phyloP scores from a whole-genome alignment of 2,797 vertebrate species.

The Falco naumanni region DNA sequence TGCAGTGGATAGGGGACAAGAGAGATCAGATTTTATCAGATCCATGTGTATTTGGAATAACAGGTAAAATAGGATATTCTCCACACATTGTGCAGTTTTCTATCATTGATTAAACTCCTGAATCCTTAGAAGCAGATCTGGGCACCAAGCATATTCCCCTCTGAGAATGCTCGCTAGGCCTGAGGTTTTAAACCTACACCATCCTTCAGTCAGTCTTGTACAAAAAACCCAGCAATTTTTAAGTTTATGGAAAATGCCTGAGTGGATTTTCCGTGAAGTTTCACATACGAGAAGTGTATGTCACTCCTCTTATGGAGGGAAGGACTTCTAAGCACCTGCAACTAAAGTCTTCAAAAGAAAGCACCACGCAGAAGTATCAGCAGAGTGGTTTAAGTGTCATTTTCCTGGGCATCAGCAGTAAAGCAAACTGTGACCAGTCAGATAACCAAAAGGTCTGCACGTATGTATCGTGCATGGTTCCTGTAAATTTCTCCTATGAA shows the following conservation, averaged over 20 bases:
- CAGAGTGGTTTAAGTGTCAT: background rate
- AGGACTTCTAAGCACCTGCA: background rate
- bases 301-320: background rate
- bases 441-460: background rate
- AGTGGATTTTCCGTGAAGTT: background rate
- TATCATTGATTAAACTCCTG: constrained; percentile 25
- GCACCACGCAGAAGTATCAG: background rate
- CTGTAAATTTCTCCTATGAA: constrained; percentile 6
- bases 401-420: background rate
- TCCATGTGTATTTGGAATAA: background rate
- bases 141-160: background rate
- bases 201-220: background rate
- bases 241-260: background rate
- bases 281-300: background rate
- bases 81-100: background rate
- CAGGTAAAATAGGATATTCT: background rate
- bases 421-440: background rate
- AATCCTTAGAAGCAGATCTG: constrained; percentile 28
- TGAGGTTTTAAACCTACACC: background rate
- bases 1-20: background rate
- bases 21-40: background rate
- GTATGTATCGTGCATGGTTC: background rate
- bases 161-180: background rate
- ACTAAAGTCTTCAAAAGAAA: background rate
- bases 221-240: background rate